These are phyloP conservation scores for Lamellibrachia satsuma DNA, from an alignment of 2,888 invertebrate genomes.

Conservation along the genomic window DNA sequence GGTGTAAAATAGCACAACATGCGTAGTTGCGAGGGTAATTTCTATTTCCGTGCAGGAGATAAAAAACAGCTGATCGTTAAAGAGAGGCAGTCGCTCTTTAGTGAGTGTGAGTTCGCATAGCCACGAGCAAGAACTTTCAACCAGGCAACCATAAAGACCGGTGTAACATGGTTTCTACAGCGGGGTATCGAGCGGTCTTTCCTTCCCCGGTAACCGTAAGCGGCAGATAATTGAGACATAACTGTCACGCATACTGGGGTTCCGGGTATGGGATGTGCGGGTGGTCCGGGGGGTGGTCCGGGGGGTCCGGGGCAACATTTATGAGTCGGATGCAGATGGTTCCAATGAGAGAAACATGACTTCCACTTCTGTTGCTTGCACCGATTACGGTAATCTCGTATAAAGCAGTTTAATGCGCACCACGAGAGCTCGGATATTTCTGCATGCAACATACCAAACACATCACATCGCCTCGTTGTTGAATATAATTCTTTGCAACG, in stretches of 20 bases:
- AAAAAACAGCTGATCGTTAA: slow-evolving; percentile 3
- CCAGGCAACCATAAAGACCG: background rate
- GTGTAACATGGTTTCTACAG: background rate
- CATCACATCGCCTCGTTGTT: background rate
- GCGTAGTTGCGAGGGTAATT: background rate
- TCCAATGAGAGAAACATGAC: background rate
- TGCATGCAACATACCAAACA: background rate
- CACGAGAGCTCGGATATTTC: background rate
- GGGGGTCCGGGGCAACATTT: background rate
- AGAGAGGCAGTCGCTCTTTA: background rate
- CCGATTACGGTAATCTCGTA: background rate
- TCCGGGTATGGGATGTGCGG: too few relatives aligned
- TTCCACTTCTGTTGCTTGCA: background rate
- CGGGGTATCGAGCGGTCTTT: background rate
- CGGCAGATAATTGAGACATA: background rate
- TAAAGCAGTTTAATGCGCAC: background rate
- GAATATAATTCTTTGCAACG: background rate
- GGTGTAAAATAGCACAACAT: background rate
- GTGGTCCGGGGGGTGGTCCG: too few relatives aligned
- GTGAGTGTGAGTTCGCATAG: background rate
- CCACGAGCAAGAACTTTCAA: background rate
- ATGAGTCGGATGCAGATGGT: background rate
- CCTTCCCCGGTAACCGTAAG: background rate
- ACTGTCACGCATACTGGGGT: background rate
- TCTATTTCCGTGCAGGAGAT: background rate